Evolutionary conservation across 2,113 vertebrate genomes (phyloP).

Genomic region (Mionectes macconnelli): DNA sequence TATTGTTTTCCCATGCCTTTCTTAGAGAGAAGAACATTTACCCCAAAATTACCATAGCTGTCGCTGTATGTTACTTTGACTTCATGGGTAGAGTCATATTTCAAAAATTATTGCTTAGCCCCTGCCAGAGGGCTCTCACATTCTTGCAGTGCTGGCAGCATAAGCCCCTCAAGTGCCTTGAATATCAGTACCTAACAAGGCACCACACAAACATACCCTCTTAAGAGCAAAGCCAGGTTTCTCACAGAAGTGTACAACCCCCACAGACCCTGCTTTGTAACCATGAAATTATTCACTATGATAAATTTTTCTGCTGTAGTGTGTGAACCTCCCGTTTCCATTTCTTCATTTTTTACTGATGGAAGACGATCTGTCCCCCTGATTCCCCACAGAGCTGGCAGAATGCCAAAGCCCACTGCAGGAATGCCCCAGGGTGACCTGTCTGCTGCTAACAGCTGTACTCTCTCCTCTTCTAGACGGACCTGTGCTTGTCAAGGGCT

Average conservation of each 20-base stretch:
- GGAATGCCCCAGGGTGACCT: neutral
- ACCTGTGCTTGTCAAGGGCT: constrained; percentile 96
- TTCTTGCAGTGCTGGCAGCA: neutral
- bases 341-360: neutral
- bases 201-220: rapidly evolving
- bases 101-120: neutral
- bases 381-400: neutral
- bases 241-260: neutral
- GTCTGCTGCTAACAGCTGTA: neutral
- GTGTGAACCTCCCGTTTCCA: neutral
- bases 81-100: neutral
- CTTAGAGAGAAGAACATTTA: neutral
- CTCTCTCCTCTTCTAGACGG: constrained; percentile 77
- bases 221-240: neutral
- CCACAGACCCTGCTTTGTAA: neutral
- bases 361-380: neutral
- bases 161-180: neutral
- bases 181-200: neutral
- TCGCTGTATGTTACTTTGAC: neutral
- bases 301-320: neutral
- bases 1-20: neutral
- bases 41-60: neutral
- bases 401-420: rapidly evolving
- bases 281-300: neutral
- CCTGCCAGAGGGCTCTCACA: neutral